Evolutionary conservation across 2,113 vertebrate genomes (phyloP).

Genomic region (Leucopternis melanops): DNA sequence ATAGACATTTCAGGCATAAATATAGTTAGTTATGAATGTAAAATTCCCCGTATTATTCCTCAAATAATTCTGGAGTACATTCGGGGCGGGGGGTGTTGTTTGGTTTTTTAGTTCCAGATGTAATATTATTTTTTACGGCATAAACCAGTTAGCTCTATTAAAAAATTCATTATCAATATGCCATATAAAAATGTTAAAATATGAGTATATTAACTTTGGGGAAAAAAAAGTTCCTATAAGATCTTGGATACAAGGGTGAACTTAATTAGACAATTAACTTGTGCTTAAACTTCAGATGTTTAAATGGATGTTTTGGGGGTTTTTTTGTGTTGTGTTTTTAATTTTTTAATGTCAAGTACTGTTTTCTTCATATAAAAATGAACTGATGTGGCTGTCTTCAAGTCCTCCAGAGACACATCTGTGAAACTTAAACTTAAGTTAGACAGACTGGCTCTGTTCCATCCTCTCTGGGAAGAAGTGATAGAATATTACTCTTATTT

Average conservation of each 20-base stretch:
- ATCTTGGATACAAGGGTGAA: not conserved
- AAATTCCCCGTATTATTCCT: not conserved
- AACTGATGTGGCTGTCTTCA: not conserved
- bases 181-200: not conserved
- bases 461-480: not conserved
- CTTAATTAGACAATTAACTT: not conserved
- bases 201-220: not conserved
- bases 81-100: accelerated
- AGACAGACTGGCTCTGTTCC: not conserved
- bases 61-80: not conserved
- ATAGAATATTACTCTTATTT: not conserved
- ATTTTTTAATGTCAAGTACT: not conserved
- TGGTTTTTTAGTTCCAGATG: not conserved
- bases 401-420: not conserved
- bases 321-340: not conserved
- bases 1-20: not conserved
- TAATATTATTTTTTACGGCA: not conserved
- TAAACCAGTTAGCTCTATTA: not conserved
- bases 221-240: not conserved
- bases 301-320: accelerated
- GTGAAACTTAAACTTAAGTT: not conserved
- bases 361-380: not conserved
- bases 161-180: not conserved
- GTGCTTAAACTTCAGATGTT: not conserved
- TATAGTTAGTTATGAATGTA: not conserved